Base-by-base conservation (phyloP, 2,113 vertebrate genomes). In the Trogon melanurus region DNA sequence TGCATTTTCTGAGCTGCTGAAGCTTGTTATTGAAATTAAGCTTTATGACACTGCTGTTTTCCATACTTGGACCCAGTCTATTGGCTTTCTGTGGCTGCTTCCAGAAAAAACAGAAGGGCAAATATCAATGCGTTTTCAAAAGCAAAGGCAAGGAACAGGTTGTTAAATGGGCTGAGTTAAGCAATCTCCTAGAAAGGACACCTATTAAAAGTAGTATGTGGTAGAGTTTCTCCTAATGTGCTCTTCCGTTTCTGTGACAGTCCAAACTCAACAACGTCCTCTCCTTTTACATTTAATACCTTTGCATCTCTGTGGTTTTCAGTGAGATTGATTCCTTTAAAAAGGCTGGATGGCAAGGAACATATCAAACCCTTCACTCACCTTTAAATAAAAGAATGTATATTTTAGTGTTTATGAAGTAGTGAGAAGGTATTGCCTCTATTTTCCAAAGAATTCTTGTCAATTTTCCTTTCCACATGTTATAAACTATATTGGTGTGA, bases 1-100 rank as follows among this genome's bases (percentile, higher is more conserved):
- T 89, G 97, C 95, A 98, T 98, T 98, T 98, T 98, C 98, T 98
- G 97, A 98, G 97, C 97, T 98, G 98, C 93, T 98, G 98, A 98
- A 98, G 85, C 98, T 97, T 98, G 97, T 98, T 98, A 98, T 98
- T 98, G 97, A 98, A 98, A 98, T 98, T 97, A 98, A 98, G 97
- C 94, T 98, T 98, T 98, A 98, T 98, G 98, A 98, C 96, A 96
- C 88, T 94, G 96, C 96, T 98, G 97, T 94, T 97, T 96, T 95
- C 97, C 83, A 83, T 89, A 91, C 76, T 96, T 85, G 94, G 96
- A 73, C 91, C 89, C 61, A 92, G 90, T 89, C 96, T 94, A 96
- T 96, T 92, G 90, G 90, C 95, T 96, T 81, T 95, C 85, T 95
- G 78, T 91, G 86, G 88, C 76, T 96, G 92, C 88, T 51, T 97